Percentiles rank a stretch among this genome's conserved stretches.
phyloP scores from a whole-genome alignment of 2,888 invertebrate genomes.

The Azorinus chamasolen region DNA sequence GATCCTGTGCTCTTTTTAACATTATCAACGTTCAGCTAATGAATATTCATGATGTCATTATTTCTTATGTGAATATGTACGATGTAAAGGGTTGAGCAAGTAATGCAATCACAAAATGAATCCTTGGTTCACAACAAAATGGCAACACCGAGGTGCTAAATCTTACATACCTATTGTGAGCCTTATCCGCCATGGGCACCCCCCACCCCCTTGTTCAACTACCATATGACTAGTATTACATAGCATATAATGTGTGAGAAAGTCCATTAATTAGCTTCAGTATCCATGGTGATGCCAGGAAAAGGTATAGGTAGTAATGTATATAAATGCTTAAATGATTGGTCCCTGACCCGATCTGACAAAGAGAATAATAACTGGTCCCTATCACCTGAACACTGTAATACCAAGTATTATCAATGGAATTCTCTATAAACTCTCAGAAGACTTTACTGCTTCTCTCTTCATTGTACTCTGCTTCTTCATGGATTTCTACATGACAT shows the following conservation, averaged over 20 bases:
- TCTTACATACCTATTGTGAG: conserved; percentile 4
- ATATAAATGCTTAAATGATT: conserved; percentile 24
- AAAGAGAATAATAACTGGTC: conserved; percentile 27
- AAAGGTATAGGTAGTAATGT: conserved; percentile 1
- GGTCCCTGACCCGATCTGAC: conserved; percentile 24
- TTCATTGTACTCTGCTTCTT: background rate
- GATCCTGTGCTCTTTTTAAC: no score
- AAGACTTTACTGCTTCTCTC: background rate
- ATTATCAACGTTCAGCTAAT: no score
- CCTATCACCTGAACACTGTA: conserved; percentile 33
- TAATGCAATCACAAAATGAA: no score
- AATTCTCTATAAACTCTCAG: background rate
- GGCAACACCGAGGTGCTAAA: conserved; percentile 1
- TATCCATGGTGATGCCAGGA: conserved; percentile 10
- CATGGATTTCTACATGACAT: background rate
- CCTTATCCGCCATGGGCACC: background rate
- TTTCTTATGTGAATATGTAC: no score
- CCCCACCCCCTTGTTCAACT: background rate
- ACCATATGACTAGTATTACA: conserved; percentile 16
- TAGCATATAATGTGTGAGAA: background rate
- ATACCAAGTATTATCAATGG: conserved; percentile 12
- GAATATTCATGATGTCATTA: no score
- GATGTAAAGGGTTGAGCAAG: no score
- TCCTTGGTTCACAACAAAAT: background rate
- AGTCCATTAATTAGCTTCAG: background rate